These are phyloP conservation scores for Toxotes jaculatrix DNA, from an alignment of 2,113 vertebrate genomes.

Conservation along the genomic window DNA sequence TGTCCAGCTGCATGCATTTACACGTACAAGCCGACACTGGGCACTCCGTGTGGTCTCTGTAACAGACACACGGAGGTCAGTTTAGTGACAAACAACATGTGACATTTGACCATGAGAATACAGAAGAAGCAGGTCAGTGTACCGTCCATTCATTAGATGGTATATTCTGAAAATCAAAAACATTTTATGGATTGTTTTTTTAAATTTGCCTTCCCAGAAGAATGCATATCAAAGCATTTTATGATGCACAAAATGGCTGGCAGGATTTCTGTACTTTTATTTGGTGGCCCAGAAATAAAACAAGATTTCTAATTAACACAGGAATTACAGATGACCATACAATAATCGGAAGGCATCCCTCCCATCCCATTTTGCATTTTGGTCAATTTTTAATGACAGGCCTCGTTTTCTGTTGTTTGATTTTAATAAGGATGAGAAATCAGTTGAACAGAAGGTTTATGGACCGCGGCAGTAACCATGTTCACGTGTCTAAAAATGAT, in stretches of 20 bases:
- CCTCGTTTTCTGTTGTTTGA: too few species aligned
- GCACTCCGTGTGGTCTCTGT: conserved; percentile 96
- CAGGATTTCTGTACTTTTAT: too few species aligned
- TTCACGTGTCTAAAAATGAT: not conserved
- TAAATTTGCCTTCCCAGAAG: not conserved
- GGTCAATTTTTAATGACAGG: not conserved
- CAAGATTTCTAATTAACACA: not conserved
- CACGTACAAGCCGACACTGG: conserved; percentile 97
- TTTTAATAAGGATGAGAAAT: not conserved
- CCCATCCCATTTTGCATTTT: not conserved
- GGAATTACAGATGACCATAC: not conserved
- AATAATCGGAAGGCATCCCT: too few species aligned
- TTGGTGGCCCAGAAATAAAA: too few species aligned
- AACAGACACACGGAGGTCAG: not conserved
- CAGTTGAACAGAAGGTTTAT: not conserved
- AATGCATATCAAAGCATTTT: not conserved
- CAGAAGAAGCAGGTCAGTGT: not conserved
- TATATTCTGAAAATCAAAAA: not conserved
- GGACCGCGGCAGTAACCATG: not conserved
- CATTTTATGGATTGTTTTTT: not conserved
- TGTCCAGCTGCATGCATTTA: conserved; percentile 99
- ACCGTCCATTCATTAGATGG: not conserved
- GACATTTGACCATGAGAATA: not conserved
- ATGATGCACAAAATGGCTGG: not conserved
- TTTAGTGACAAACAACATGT: not conserved